Evolutionary conservation across 2,888 invertebrate species (phyloP).

Genomic region (Morpho achilles): DNA sequence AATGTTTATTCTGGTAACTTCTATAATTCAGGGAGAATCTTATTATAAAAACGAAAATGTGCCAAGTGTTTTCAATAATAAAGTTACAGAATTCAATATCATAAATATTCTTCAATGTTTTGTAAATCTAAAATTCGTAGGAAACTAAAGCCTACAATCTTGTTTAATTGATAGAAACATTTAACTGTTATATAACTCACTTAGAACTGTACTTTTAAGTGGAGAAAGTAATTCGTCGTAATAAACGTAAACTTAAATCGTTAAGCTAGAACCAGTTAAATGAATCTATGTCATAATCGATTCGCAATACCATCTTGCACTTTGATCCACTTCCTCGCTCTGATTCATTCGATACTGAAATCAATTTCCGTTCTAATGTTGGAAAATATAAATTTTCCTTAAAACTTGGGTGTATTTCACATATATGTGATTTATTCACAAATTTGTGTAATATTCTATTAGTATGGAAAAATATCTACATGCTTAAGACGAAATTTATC

Average conservation of each 20-base stretch:
- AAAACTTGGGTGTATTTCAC: neutral
- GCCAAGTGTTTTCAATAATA: too few relatives aligned
- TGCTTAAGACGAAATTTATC: too few relatives aligned
- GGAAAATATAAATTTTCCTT: slow-evolving; percentile 1
- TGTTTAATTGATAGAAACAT: too few relatives aligned
- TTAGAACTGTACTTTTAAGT: neutral
- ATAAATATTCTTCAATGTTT: too few relatives aligned
- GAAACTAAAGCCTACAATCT: too few relatives aligned
- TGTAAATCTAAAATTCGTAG: too few relatives aligned
- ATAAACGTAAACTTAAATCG: slow-evolving; percentile 1
- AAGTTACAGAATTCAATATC: too few relatives aligned
- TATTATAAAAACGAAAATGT: too few relatives aligned
- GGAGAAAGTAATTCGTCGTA: slow-evolving; percentile 2
- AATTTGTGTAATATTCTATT: too few relatives aligned
- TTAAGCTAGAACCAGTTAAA: slow-evolving; percentile 3
- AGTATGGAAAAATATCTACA: too few relatives aligned
- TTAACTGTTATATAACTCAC: neutral
- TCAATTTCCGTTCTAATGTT: slow-evolving; percentile 1
- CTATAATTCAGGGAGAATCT: too few relatives aligned
- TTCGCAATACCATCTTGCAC: slow-evolving; percentile 24
- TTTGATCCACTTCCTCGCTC: slow-evolving; percentile 26
- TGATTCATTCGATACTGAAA: slow-evolving; percentile 25
- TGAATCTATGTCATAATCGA: slow-evolving; percentile 12
- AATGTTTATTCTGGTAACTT: too few relatives aligned
- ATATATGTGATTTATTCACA: neutral